A percentile compares a stretch with the other conserved stretches of the same genome.
These are phyloP conservation scores for Tortricodes alternella DNA, from an alignment of 2,888 invertebrate species.

Conservation along the genomic window DNA sequence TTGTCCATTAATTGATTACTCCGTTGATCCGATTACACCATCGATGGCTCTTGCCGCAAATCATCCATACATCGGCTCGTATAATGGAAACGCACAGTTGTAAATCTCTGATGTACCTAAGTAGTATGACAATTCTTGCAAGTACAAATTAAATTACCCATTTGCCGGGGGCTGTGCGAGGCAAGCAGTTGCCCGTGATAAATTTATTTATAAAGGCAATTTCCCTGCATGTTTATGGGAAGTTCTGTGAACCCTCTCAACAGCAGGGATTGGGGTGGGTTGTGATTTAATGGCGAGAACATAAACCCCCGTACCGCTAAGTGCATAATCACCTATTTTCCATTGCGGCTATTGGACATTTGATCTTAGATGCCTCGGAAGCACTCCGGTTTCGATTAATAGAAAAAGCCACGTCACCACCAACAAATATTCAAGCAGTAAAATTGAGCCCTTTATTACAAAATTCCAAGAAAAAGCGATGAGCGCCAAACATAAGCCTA, in stretches of 20 bases:
- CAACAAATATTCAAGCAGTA: too few relatives aligned
- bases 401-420: too few relatives aligned
- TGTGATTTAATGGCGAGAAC: conserved; percentile 27
- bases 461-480: too few relatives aligned
- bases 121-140: too few relatives aligned
- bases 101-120: too few relatives aligned
- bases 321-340: conserved; percentile 10
- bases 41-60: conserved; percentile 4
- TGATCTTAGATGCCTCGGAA: too few relatives aligned
- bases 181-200: conserved; percentile 39
- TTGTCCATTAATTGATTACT: conserved; percentile 21
- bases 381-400: too few relatives aligned
- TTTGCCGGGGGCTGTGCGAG: conserved; percentile 6
- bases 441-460: too few relatives aligned
- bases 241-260: conserved; percentile 35
- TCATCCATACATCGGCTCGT: neutral
- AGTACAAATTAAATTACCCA: conserved; percentile 17
- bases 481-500: too few relatives aligned
- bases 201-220: conserved; percentile 55
- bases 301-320: conserved; percentile 18
- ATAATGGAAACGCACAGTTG: too few relatives aligned
- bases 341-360: neutral
- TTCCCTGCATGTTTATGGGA: conserved; percentile 50
- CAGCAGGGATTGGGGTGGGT: conserved; percentile 20
- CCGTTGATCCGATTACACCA: conserved; percentile 20